A percentile compares a stretch with the other conserved stretches of the same genome.
Evolutionary conservation across 2,113 vertebrate genomes (phyloP).

Genomic region (Gasterosteus aculeatus): DNA sequence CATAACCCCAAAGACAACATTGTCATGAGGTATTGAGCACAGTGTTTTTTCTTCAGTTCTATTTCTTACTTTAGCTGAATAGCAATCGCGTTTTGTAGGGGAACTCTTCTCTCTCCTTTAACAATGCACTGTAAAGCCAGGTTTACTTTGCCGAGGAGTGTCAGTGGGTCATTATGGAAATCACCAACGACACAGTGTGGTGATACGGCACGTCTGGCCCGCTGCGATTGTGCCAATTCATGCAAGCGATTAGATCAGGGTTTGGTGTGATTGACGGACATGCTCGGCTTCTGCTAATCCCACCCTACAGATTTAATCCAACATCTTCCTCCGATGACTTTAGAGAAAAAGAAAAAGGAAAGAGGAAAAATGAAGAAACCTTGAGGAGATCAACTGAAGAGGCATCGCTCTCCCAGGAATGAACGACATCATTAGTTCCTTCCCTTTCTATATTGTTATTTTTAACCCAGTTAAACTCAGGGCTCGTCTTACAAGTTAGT

Average conservation of each 20-base stretch:
- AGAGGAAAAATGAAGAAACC: not conserved
- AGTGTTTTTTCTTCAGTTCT: not conserved
- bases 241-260: conserved; percentile 20
- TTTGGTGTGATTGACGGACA: conserved; percentile 2
- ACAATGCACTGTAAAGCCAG: conserved; percentile 13
- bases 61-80: not conserved
- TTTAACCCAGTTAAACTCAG: conserved; percentile 28
- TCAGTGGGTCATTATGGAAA: conserved; percentile 57
- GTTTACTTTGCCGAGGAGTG: conserved; percentile 2
- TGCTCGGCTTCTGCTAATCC: conserved; percentile 31
- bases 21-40: not conserved
- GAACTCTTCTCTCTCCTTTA: not conserved
- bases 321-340: not conserved
- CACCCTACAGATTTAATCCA: conserved; percentile 5
- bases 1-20: not conserved
- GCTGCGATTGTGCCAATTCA: conserved; percentile 43
- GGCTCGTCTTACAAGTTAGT: conserved; percentile 70
- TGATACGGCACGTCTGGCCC: conserved; percentile 11
- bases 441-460: conserved; percentile 30
- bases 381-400: not conserved
- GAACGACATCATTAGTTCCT: conserved; percentile 14
- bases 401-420: not conserved
- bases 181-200: conserved; percentile 21
- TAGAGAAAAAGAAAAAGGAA: not conserved
- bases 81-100: not conserved